Conservation (phyloP, 2,797 vertebrate species). For the Toxotes lorentzi region DNA sequence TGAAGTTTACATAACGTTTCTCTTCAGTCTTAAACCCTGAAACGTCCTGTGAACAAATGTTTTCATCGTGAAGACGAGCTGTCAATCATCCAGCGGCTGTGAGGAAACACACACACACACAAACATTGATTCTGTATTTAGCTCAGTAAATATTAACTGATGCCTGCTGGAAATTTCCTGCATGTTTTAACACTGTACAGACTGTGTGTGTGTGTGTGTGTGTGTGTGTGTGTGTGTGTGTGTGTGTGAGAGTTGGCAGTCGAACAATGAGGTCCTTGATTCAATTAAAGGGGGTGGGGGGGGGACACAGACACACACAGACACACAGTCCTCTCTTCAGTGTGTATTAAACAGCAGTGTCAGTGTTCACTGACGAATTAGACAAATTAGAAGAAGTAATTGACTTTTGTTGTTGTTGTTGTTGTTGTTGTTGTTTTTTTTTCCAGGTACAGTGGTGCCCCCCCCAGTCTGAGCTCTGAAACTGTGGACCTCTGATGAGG, state of each 20-base stretch:
- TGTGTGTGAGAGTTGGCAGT: constrained; percentile 6
- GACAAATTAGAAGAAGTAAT: no score
- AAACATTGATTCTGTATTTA: background rate
- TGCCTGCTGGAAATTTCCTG: background rate
- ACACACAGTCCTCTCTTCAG: background rate
- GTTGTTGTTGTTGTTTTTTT: no score
- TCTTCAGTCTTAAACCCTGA: no score
- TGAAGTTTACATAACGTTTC: background rate
- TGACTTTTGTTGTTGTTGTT: no score
- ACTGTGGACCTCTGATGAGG: no score
- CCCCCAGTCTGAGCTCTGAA: no score
- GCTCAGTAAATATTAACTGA: constrained; percentile 8
- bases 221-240: constrained; percentile 10
- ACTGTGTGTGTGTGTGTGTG: background rate
- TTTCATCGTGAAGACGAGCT: background rate
- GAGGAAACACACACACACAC: background rate
- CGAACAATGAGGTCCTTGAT: constrained; percentile 7
- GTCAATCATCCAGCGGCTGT: background rate
- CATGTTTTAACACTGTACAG: background rate
- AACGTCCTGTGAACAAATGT: background rate
- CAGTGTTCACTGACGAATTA: no score
- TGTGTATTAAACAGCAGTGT: no score
- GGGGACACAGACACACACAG: background rate
- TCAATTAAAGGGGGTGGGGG: background rate
- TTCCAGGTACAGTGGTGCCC: no score